These are phyloP conservation scores for Lycaon pictus DNA, from an alignment of 2,113 vertebrate genomes.

Conservation along the genomic window DNA sequence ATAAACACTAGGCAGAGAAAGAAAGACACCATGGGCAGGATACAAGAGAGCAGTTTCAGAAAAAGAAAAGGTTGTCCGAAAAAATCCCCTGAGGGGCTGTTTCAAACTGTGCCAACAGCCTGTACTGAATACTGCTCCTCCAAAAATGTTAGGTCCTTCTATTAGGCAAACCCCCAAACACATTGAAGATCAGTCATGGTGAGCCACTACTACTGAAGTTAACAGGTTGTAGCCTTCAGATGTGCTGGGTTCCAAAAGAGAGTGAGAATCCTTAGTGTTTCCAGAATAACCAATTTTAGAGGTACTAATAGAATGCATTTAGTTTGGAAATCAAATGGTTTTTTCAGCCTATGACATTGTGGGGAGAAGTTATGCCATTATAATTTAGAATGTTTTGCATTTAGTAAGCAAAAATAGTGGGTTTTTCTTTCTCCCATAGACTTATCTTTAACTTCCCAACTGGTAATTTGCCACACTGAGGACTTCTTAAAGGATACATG, in stretches of 20 bases:
- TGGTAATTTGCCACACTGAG: not conserved
- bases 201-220: not conserved
- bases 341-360: not conserved
- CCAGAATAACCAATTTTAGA: not conserved
- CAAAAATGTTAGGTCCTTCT: not conserved
- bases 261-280: not conserved
- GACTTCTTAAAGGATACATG: not conserved
- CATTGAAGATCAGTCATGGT: not conserved
- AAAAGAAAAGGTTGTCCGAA: not conserved
- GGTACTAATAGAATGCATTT: not conserved
- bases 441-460: not conserved
- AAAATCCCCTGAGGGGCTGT: not conserved
- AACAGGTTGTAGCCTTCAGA: not conserved
- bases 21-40: not conserved
- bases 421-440: not conserved
- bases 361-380: not conserved
- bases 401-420: not conserved
- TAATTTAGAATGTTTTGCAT: not conserved
- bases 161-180: not conserved
- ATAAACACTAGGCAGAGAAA: slow-evolving; percentile 2
- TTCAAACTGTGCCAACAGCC: not conserved
- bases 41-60: not conserved
- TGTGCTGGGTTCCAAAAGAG: not conserved
- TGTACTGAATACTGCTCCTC: not conserved
- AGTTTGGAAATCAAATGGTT: slow-evolving; percentile 17